Evolutionary conservation across 2,888 invertebrate species (phyloP).

Genomic region (Tachina fera): DNA sequence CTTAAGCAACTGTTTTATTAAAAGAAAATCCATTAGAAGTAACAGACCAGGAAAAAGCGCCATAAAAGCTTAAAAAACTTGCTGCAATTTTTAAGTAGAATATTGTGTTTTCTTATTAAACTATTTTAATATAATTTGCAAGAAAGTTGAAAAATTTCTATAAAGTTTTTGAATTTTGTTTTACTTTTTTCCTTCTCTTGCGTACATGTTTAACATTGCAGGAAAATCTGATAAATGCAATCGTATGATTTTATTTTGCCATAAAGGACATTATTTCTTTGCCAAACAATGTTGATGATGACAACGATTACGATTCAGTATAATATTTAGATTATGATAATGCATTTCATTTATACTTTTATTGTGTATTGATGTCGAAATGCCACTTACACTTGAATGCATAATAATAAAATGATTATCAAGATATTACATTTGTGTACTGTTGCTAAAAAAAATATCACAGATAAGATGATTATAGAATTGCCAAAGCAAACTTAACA

Average conservation of each 20-base stretch:
- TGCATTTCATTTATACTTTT: constrained; percentile 55
- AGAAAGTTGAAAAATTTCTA: neutral
- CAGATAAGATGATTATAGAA: constrained; percentile 21
- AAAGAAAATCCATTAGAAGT: constrained; percentile 38
- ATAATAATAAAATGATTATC: constrained; percentile 71
- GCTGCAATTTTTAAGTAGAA: constrained; percentile 29
- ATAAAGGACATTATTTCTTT: constrained; percentile 62
- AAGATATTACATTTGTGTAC: constrained; percentile 53
- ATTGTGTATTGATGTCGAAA: constrained; percentile 57
- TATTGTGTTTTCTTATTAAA: constrained; percentile 23
- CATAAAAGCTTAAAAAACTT: constrained; percentile 16
- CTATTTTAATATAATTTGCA: neutral
- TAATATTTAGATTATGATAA: constrained; percentile 65
- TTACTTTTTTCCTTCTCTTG: neutral
- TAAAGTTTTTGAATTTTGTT: neutral
- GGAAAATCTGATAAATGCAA: constrained; percentile 63
- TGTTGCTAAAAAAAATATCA: constrained; percentile 40
- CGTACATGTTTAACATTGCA: neutral
- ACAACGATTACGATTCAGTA: constrained; percentile 38
- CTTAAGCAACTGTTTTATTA: constrained; percentile 8
- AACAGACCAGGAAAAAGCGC: neutral
- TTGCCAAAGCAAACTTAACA: constrained; percentile 39
- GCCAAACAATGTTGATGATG: constrained; percentile 57
- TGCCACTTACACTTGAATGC: constrained; percentile 65
- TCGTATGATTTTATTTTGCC: constrained; percentile 46